phyloP scores from a whole-genome alignment of 2,888 invertebrate species.

The Microchrysa polita region DNA sequence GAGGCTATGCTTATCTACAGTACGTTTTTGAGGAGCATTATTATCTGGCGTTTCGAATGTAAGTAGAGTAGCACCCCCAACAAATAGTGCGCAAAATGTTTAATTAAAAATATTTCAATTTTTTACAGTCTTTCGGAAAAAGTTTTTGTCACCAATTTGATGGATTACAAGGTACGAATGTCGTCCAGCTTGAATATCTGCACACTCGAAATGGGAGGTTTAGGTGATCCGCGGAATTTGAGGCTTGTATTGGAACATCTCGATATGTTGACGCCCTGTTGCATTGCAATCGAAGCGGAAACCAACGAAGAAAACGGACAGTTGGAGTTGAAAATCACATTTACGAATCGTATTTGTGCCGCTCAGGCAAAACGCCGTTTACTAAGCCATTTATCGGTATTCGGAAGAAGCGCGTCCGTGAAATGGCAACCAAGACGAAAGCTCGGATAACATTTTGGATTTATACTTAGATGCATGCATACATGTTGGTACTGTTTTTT shows the following conservation, averaged over 20 bases:
- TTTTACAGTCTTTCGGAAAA: not conserved
- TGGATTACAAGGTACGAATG: not conserved
- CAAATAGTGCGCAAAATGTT: not conserved
- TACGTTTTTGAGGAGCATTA: slow-evolving; percentile 38
- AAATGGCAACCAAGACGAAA: slow-evolving; percentile 14
- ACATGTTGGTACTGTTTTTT: too few species aligned
- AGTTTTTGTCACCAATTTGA: not conserved
- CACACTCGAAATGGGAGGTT: slow-evolving; percentile 9
- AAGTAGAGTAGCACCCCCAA: slow-evolving; percentile 18
- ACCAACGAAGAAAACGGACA: not conserved
- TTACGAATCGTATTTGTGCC: slow-evolving; percentile 24
- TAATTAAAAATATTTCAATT: not conserved
- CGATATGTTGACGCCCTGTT: not conserved
- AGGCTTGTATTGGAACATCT: slow-evolving; percentile 16
- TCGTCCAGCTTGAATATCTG: slow-evolving; percentile 29
- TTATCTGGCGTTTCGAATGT: slow-evolving; percentile 26
- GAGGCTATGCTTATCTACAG: slow-evolving; percentile 45
- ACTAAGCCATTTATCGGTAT: slow-evolving; percentile 4
- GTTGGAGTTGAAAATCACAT: not conserved
- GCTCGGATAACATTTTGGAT: too few species aligned
- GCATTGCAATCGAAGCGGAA: not conserved
- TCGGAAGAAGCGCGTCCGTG: slow-evolving; percentile 24
- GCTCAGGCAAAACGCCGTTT: slow-evolving; percentile 24
- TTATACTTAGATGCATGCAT: too few species aligned
- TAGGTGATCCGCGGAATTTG: not conserved